Conservation (phyloP, 2,888 invertebrate genomes). For the Cheiracanthium punctorium region DNA sequence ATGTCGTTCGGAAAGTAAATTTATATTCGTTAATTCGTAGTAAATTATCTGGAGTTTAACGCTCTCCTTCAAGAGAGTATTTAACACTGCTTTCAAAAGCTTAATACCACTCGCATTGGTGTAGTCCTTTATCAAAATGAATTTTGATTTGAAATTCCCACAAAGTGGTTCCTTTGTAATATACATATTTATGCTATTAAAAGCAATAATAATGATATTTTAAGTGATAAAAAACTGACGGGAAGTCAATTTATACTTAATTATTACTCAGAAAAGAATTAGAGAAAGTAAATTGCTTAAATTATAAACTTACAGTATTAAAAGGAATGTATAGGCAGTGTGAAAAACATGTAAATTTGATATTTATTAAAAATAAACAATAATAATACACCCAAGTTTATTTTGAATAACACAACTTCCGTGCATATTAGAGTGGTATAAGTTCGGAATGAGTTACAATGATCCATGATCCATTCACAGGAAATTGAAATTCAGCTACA, state of each 20-base stretch:
- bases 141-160: constrained; percentile 42
- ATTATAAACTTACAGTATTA: constrained; percentile 4
- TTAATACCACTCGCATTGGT: constrained; percentile 1
- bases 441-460: neutral
- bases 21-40: constrained; percentile 8
- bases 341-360: constrained; percentile 30
- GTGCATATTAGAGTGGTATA: constrained; percentile 11
- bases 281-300: too few species aligned
- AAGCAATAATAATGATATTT: neutral
- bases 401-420: constrained; percentile 42
- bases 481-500: too few species aligned
- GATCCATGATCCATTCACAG: too few species aligned
- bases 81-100: constrained; percentile 36
- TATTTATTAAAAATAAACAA: constrained; percentile 26
- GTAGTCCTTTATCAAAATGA: constrained; percentile 40
- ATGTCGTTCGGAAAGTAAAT: constrained; percentile 19
- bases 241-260: too few species aligned
- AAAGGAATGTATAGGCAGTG: neutral
- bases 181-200: constrained; percentile 33
- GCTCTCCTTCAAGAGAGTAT: constrained; percentile 20
- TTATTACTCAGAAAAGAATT: too few species aligned
- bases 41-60: neutral
- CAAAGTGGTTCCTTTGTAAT: constrained; percentile 33
- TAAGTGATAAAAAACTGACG: too few species aligned
- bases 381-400: constrained; percentile 38